Base-by-base conservation (phyloP, 2,113 vertebrate species). In the Potamarius usumacintae region DNA sequence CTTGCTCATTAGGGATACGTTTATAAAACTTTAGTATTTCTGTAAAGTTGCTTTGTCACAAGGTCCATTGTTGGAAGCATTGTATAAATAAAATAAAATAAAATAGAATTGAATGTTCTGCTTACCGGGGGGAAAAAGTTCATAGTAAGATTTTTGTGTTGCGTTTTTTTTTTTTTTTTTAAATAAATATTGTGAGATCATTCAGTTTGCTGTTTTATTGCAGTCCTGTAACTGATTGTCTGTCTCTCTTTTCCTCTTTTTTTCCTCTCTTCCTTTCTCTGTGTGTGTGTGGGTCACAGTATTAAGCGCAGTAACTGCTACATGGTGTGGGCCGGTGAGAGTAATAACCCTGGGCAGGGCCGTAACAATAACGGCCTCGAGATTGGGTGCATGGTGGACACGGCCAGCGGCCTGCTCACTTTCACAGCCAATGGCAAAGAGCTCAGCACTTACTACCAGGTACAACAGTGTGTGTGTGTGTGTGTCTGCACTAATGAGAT, bases 241-340 rank as follows among this genome's bases (percentile, higher is more conserved):
- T 72, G 15, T 72, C 30, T 42, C 15, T 15, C 69, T 50, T 42
- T 22, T 3, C 4, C 71, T 20, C 8, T 50, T 6, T 27, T 1
- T 67, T 6, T n/a, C 4, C 57, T 72, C 34, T 76, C 20, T 50
- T 76, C 42, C 48, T 71, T 17, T 74, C 7, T 88, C 15, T 84
- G 27, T 67, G 17, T 82, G 17, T 82, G 60, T 89, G 20, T 62
- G 76, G 72, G 27, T 55, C 27, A 7, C 79, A 91, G 90, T 93
- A 97, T 99, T 92, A 99, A 99, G 94, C 97, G 98, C 90, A 98
- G 98, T 95, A 99, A 98, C 95, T 99, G 98, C 93, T 99, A 97
- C 91, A 99, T 99, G 97, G 97, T 99, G 88, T 99, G 98, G 93
- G 98, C 97, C 2, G 98, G 97, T 89, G 98, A 99, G 92, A 97